Evolutionary conservation across 2,888 invertebrate species (phyloP), one percentile per base, ranked within the genome.

Genomic region (Bembecia ichneumoniformis): DNA sequence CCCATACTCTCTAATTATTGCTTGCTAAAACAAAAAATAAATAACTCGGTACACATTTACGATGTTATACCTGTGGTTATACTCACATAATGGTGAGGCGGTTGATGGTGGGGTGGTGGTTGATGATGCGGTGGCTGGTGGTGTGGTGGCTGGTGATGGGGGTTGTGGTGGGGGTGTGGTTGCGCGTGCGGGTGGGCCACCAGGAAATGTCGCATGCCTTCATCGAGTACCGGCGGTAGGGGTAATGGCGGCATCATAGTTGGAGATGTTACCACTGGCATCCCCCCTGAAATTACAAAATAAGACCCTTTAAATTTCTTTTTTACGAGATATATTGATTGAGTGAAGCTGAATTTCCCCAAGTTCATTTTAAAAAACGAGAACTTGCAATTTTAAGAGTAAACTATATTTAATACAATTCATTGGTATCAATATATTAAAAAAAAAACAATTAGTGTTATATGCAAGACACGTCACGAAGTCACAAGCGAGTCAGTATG

Each of bases 211-310:
- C 96, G 91, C 73, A 97, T 90, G 64, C 93, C 93, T 82, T 97
- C 97, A 83, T 97, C 97, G 64, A 97, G 92, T 70, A 97, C 96
- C 76, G 95, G 97, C 62, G 97, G 95, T 74, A 97, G 93, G 76
- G 95, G 92, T 88, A 96, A 94, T 58, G 95, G 96, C 50, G 94
- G 84, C 79, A 86, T 81, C 84, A 86, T 84, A 20, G 82, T 71
- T 49, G 82, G 94, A 55, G 96, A 96, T 63, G 97, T 95, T 86
- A 96, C 94, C 73, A 97, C 94, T 50, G 96, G 96, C 91, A 97
- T 93, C 55, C 82, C 84, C 54, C 82, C 87, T 86, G 75, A 10
- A 76, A 74, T 40, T 40, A 14, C n/a, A 40, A 40, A 28, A 28
- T 28, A 28, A 9, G 1, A 9, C 9, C 28, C 7, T 28, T 28